Percentiles rank a stretch among this genome's conserved stretches.
These are phyloP conservation scores for Papilio protenor DNA, from an alignment of 2,888 invertebrate species.

Conservation along the genomic window DNA sequence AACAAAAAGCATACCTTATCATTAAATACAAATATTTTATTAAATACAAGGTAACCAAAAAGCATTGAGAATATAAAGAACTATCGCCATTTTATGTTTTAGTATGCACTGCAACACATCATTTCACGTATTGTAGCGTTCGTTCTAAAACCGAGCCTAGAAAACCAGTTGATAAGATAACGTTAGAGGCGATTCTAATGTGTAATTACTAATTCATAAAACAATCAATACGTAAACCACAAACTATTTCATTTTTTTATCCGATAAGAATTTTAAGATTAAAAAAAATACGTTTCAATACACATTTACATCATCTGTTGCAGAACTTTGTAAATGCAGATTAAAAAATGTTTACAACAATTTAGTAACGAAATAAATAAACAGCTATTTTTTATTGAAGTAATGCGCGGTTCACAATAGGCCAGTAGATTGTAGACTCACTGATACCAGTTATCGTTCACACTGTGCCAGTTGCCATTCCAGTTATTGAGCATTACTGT, in stretches of 20 bases:
- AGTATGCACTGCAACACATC: not conserved
- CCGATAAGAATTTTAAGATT: not conserved
- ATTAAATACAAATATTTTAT: not conserved
- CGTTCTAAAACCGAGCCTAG: slow-evolving; percentile 8
- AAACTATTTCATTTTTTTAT: not conserved
- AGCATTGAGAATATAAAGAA: not conserved
- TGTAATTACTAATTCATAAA: slow-evolving; percentile 2
- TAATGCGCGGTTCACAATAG: too few species aligned
- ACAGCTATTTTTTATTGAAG: not conserved
- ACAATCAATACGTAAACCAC: not conserved
- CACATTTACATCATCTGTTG: not conserved
- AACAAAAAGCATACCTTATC: not conserved
- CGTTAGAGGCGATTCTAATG: not conserved
- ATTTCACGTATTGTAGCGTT: not conserved
- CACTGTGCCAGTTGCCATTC: too few species aligned
- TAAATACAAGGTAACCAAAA: not conserved
- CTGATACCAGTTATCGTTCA: too few species aligned
- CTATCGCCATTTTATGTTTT: not conserved
- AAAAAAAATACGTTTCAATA: not conserved
- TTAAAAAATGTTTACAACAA: not conserved
- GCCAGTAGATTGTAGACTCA: too few species aligned
- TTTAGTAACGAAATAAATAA: not conserved
- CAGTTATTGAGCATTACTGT: too few species aligned
- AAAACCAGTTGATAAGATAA: slow-evolving; percentile 31
- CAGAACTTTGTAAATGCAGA: not conserved